These are phyloP conservation scores for Psylliodes chrysocephalus DNA, from an alignment of 2,888 invertebrate species.

Conservation along the genomic window DNA sequence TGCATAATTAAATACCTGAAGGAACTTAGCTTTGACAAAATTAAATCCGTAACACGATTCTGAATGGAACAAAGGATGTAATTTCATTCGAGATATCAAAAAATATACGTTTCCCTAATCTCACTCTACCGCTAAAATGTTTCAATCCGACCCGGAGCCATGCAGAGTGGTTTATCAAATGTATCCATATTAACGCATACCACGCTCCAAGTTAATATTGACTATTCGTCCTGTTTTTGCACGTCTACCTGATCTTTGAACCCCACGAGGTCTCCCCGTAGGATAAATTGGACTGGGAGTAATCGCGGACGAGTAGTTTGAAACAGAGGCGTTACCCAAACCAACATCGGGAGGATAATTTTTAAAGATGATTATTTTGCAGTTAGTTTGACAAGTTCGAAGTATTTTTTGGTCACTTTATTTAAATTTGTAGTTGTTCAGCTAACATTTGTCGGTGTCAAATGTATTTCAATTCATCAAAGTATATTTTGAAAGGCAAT, in stretches of 20 bases:
- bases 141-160: not conserved
- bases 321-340: not conserved
- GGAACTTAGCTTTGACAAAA: too few relatives aligned
- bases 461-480: too few relatives aligned
- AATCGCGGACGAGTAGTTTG: not conserved
- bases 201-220: not conserved
- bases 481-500: too few relatives aligned
- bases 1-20: too few relatives aligned
- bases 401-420: not conserved
- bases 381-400: not conserved
- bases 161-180: not conserved
- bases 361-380: not conserved
- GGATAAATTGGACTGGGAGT: not conserved
- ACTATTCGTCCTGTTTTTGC: not conserved
- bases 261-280: not conserved
- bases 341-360: not conserved
- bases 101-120: not conserved
- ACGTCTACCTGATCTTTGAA: not conserved
- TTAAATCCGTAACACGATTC: too few relatives aligned
- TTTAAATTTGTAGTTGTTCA: too few relatives aligned
- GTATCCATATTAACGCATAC: not conserved
- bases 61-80: too few relatives aligned
- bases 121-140: not conserved
- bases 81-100: too few relatives aligned
- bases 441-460: too few relatives aligned